Percentiles rank a stretch among this genome's conserved stretches.
Conservation (phyloP, 1,140 invertebrate species). For the Diachasmimorpha longicaudata region DNA sequence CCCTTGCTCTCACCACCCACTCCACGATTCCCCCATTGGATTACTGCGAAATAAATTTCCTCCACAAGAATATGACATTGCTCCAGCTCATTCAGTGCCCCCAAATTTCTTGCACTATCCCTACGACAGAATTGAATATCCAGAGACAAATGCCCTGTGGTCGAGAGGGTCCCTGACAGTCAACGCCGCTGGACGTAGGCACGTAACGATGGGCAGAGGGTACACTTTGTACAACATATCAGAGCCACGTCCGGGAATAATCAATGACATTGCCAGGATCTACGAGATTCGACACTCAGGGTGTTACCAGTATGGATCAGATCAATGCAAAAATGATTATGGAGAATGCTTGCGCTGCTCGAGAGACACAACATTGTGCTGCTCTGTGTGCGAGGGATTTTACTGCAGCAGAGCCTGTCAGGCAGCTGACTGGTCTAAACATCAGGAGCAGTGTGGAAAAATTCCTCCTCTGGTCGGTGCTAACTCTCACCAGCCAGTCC, state of each 20-base stretch:
- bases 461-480: conserved; percentile 2
- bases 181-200: conserved; percentile 44
- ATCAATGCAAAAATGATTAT: conserved; percentile 26
- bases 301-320: conserved; percentile 44
- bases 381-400: conserved; percentile 41
- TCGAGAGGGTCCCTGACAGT: conserved; percentile 43
- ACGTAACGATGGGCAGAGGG: conserved; percentile 49
- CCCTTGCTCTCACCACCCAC: neutral
- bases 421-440: conserved; percentile 45
- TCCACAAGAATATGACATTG: conserved; percentile 13
- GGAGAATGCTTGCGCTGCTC: conserved; percentile 44
- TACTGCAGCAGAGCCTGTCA: conserved; percentile 52
- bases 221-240: conserved; percentile 47
- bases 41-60: conserved; percentile 30
- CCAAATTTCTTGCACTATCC: conserved; percentile 33
- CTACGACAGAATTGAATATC: conserved; percentile 40
- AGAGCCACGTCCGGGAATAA: conserved; percentile 32
- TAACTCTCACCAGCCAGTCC: neutral
- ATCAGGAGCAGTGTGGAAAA: conserved; percentile 41
- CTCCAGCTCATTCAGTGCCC: neutral
- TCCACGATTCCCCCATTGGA: neutral
- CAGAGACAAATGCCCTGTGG: conserved; percentile 48
- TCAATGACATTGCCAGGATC: conserved; percentile 30
- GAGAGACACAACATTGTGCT: conserved; percentile 34
- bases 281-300: conserved; percentile 45